Conservation (phyloP, 2,888 invertebrate species). For the Himalopsyche japonica region DNA sequence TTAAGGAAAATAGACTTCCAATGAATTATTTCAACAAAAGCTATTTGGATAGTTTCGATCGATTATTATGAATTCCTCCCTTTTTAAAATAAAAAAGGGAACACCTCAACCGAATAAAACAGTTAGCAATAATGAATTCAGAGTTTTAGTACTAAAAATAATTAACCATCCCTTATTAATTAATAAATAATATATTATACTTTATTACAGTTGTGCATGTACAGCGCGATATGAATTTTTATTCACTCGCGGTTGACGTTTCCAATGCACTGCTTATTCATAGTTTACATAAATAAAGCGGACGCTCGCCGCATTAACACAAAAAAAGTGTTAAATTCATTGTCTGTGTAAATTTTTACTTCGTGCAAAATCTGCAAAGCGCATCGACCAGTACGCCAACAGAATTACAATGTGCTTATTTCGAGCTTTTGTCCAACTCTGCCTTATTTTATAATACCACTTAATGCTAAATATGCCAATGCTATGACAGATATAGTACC, state of each 20-base stretch:
- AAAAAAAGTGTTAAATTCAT: background rate
- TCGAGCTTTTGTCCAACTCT: background rate
- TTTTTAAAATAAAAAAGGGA: too few species aligned
- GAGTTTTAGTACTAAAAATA: too few species aligned
- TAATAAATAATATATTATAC: too few species aligned
- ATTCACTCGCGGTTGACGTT: background rate
- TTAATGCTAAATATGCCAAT: too few species aligned
- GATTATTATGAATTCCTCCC: too few species aligned
- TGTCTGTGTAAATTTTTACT: background rate
- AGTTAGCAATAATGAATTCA: too few species aligned
- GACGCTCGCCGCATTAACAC: background rate
- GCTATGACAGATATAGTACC: too few species aligned
- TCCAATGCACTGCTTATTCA: background rate
- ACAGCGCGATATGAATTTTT: background rate
- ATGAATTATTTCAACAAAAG: too few species aligned
- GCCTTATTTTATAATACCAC: background rate
- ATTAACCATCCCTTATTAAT: too few species aligned
- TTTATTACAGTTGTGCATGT: background rate
- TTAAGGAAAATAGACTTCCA: too few species aligned
- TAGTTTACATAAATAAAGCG: background rate
- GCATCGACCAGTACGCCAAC: background rate
- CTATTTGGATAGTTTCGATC: too few species aligned
- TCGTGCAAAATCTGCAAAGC: background rate
- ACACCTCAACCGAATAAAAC: too few species aligned
- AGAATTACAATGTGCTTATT: background rate